phyloP scores from a whole-genome alignment of 2,797 vertebrate species.

The Myotis myotis region DNA sequence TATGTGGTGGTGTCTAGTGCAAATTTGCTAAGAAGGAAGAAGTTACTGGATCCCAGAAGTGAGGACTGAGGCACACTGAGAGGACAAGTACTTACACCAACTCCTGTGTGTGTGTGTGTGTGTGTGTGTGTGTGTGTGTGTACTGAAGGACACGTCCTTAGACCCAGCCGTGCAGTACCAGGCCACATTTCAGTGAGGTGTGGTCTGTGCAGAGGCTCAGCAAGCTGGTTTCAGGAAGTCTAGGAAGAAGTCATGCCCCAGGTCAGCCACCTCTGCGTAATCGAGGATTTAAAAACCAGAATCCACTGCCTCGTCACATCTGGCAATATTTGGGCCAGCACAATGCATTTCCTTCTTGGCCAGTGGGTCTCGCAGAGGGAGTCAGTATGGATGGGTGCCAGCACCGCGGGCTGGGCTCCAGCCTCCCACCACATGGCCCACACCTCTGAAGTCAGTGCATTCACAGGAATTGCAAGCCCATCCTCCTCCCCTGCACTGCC shows the following conservation, averaged over 20 bases:
- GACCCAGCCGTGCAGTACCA: background rate
- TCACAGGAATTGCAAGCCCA: background rate
- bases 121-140: background rate
- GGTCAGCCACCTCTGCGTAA: background rate
- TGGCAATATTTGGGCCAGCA: background rate
- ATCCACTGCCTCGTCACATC: background rate
- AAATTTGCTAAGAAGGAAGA: too few relatives aligned
- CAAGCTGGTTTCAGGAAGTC: background rate
- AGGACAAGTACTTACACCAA: background rate
- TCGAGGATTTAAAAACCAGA: background rate
- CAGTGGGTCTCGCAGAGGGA: background rate
- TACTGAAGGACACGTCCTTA: background rate
- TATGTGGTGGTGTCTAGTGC: background rate
- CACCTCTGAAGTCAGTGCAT: background rate
- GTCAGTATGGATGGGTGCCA: background rate
- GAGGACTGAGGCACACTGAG: background rate
- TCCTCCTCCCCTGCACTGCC: background rate
- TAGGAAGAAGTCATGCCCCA: background rate
- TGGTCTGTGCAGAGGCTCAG: background rate
- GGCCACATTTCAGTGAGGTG: background rate
- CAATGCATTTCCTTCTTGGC: background rate
- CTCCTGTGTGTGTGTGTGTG: background rate
- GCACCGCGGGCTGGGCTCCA: background rate
- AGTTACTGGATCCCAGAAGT: background rate
- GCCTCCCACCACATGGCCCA: background rate